Percentiles rank a stretch among this genome's conserved stretches.
These are phyloP conservation scores for Pristiophorus japonicus DNA, from an alignment of 2,113 vertebrate genomes.

Conservation along the genomic window DNA sequence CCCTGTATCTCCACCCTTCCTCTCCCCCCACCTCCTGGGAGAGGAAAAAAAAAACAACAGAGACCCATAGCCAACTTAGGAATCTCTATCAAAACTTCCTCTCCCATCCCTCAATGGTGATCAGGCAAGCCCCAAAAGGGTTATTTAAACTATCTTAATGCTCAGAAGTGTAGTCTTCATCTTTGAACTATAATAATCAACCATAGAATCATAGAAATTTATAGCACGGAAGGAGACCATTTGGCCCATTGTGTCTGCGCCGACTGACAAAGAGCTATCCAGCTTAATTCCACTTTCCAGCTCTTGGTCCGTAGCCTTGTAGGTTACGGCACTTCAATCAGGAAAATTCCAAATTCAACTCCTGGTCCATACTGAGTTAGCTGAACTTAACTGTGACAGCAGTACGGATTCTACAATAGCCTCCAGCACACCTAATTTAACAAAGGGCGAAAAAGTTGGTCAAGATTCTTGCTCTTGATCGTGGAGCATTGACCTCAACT, in stretches of 20 bases:
- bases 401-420: neutral
- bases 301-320: too few relatives aligned
- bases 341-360: neutral
- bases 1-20: neutral
- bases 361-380: neutral
- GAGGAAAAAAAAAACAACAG: neutral
- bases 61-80: neutral
- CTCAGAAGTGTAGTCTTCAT: neutral
- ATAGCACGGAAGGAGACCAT: too few relatives aligned
- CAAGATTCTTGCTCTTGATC: neutral
- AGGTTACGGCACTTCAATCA: too few relatives aligned
- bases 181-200: neutral
- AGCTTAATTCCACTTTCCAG: too few relatives aligned
- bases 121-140: neutral
- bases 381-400: neutral
- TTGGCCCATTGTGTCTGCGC: too few relatives aligned
- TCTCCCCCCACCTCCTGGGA: neutral
- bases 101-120: neutral
- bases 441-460: neutral
- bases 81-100: neutral
- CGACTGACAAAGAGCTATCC: too few relatives aligned
- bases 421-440: neutral
- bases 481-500: neutral
- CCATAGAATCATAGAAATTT: too few relatives aligned
- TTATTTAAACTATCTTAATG: neutral